Percentiles rank a stretch among this genome's conserved stretches.
Conservation (phyloP, 1,140 invertebrate genomes). For the Rhopalosiphum padi region DNA sequence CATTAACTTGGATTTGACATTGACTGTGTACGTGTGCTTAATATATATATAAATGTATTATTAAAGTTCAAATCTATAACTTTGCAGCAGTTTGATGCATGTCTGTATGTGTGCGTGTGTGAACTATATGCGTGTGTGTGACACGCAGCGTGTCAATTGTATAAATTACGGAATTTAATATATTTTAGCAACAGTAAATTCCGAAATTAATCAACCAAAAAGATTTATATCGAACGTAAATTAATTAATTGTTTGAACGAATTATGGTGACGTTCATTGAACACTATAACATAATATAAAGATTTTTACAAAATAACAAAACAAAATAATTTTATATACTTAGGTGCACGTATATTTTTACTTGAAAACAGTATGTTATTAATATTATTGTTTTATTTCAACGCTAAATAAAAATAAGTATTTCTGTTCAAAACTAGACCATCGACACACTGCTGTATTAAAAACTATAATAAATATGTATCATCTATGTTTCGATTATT, state of each 20-base stretch:
- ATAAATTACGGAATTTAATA: background rate
- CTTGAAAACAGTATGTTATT: background rate
- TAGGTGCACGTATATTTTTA: background rate
- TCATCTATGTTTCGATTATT: background rate
- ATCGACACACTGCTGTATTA: no score
- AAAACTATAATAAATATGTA: background rate
- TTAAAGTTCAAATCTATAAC: background rate
- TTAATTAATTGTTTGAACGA: background rate
- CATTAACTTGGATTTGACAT: background rate
- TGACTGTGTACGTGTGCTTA: background rate
- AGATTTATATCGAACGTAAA: background rate
- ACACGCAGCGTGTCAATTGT: background rate
- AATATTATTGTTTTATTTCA: background rate
- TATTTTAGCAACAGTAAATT: background rate
- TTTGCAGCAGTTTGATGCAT: background rate
- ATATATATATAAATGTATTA: background rate
- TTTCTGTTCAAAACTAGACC: background rate
- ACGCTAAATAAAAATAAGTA: background rate
- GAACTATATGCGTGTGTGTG: no score
- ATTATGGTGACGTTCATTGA: background rate
- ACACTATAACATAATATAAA: background rate
- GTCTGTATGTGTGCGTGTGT: background rate
- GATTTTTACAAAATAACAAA: background rate
- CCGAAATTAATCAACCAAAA: background rate
- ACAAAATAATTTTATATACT: background rate